These are phyloP conservation scores for Girardinus metallicus DNA, from an alignment of 2,797 vertebrate genomes.

Conservation along the genomic window DNA sequence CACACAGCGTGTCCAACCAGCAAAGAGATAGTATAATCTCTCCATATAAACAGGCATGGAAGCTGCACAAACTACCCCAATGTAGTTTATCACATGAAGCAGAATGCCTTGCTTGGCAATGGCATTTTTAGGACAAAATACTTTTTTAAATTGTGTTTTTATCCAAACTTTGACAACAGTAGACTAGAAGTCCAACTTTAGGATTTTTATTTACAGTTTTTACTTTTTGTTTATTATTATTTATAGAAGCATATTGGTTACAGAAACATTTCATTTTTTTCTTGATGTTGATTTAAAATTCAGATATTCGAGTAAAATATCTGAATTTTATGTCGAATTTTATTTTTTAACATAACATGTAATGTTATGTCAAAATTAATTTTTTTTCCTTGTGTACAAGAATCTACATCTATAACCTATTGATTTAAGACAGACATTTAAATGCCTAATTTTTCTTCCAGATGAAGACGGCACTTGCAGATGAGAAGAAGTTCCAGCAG, in stretches of 20 bases:
- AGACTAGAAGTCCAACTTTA: background rate
- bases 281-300: background rate
- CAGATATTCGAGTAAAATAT: background rate
- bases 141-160: background rate
- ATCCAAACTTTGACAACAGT: background rate
- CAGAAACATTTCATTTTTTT: background rate
- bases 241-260: background rate
- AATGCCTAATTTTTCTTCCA: conserved; percentile 49
- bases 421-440: background rate
- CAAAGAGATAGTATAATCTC: conserved; percentile 45
- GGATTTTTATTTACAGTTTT: background rate
- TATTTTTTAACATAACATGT: background rate
- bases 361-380: no score
- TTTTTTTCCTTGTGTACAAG: background rate
- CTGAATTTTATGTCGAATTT: background rate
- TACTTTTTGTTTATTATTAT: background rate
- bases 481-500: conserved; percentile 99
- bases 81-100: background rate
- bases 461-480: conserved; percentile 92
- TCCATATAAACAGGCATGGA: conserved; percentile 15
- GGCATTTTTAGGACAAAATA: background rate
- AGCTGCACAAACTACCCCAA: conserved; percentile 20
- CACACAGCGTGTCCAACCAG: conserved; percentile 7
- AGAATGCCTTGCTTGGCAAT: background rate
- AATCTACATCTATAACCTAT: background rate